Evolutionary conservation across 2,113 vertebrate genomes (phyloP), one percentile per base, ranked within the genome.

Genomic region (Rhipidura dahli): DNA sequence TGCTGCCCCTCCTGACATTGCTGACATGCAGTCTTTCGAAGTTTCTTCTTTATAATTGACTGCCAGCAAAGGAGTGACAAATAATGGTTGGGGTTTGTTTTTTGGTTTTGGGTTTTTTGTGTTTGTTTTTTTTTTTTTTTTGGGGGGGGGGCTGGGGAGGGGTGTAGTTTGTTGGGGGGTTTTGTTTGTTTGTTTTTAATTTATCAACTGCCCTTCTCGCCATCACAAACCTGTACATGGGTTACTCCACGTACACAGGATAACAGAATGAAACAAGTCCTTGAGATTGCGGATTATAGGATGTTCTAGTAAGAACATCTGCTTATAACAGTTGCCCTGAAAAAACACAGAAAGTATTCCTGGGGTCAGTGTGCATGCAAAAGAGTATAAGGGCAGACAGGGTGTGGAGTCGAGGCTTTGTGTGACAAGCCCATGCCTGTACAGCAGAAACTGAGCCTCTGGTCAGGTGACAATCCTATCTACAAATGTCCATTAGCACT

Each of bases 401-500:
- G 26, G 33, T 37, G 75, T 4, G 71, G 59, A 90, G 59, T 4
- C 18, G 11, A 90, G 50, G 50, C 71, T 63, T 83, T 56, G 83
- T 66, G 88, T n/a, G 89, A 79, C 90, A 78, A 75, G 90, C 68
- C 88, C 51, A 54, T 88, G 90, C 79, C 76, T 64, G 90, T 56
- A 60, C 39, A 73, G 75, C 82, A 71, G 60, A 83, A 86, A 86
- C 56, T 45, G 91, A 96, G 57, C 66, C 83, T 90, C 59, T 42
- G 64, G 47, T 61, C n/a, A 68, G 90, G 28, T 50, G 83, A 84
- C 60, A 81, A 65, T 75, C 69, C 73, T 42, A 61, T 54, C 90
- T 82, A 53, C 90, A 60, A 90, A 93, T 81, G 94, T 64, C 93
- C 88, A 89, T 94, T 93, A 92, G 69, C 96, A 60, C 92, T 81